Evolutionary conservation across 2,797 vertebrate genomes (phyloP).

Genomic region (Hippopotamyrus pictus): DNA sequence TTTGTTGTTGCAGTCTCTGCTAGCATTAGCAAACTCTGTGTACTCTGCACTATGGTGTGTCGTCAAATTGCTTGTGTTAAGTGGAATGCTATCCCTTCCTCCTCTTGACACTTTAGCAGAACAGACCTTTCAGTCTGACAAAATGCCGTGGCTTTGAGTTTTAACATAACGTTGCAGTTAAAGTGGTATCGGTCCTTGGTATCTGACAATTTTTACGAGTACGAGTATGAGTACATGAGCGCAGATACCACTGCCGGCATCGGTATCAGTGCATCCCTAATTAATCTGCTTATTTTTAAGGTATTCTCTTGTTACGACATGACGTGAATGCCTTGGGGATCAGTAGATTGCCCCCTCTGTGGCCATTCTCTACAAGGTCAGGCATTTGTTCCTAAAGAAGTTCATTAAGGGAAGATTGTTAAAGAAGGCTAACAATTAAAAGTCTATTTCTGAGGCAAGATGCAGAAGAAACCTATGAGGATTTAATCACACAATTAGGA

Average conservation of each 20-base stretch:
- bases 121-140: neutral
- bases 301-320: neutral
- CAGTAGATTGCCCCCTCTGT: neutral
- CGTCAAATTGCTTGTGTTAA: no score
- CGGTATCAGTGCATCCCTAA: neutral
- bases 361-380: neutral
- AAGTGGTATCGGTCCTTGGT: neutral
- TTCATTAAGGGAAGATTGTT: neutral
- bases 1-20: no score
- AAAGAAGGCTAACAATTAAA: neutral
- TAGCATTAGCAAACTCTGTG: no score
- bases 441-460: neutral
- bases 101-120: neutral
- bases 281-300: neutral
- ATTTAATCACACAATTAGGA: neutral
- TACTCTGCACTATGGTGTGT: no score
- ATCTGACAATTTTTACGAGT: neutral
- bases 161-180: neutral
- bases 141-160: neutral
- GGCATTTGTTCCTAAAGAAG: neutral
- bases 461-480: neutral
- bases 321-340: neutral
- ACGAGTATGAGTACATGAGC: neutral
- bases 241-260: neutral
- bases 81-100: neutral